Evolutionary conservation across 2,888 invertebrate genomes (phyloP).

Genomic region (Mantis religiosa): DNA sequence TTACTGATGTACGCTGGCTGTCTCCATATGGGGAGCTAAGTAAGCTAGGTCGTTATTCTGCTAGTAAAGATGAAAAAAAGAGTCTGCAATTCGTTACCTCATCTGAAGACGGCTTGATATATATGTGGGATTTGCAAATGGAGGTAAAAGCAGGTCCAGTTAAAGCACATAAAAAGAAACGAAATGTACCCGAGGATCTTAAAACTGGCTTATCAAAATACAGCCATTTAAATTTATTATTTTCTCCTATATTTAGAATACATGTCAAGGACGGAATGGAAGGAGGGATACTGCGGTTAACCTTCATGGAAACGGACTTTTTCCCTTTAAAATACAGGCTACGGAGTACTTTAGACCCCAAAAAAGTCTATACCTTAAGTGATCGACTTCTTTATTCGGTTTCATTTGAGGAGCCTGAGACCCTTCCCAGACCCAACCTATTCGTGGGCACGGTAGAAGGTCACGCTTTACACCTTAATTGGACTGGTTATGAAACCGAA

Average conservation of each 20-base stretch:
- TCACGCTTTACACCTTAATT: background rate
- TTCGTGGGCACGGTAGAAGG: background rate
- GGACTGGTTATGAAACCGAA: background rate
- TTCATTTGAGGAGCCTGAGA: background rate
- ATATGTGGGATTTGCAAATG: background rate
- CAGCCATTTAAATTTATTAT: background rate
- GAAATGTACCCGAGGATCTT: background rate
- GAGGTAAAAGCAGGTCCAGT: too few species aligned
- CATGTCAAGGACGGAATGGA: background rate
- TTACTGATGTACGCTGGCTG: background rate
- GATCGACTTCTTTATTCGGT: background rate
- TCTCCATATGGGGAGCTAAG: background rate
- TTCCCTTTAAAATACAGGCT: background rate
- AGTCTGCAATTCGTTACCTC: background rate
- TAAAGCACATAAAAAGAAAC: background rate
- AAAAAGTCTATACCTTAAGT: too few species aligned
- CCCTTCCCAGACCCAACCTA: background rate
- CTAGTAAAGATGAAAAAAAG: background rate
- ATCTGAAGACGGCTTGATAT: background rate
- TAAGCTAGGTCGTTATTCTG: background rate
- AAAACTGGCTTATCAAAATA: background rate
- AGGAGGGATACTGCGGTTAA: background rate
- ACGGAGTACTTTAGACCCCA: too few species aligned
- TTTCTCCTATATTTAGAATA: background rate
- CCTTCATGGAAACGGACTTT: background rate